Conservation (phyloP, 1,140 invertebrate species). For the Formica exsecta region DNA sequence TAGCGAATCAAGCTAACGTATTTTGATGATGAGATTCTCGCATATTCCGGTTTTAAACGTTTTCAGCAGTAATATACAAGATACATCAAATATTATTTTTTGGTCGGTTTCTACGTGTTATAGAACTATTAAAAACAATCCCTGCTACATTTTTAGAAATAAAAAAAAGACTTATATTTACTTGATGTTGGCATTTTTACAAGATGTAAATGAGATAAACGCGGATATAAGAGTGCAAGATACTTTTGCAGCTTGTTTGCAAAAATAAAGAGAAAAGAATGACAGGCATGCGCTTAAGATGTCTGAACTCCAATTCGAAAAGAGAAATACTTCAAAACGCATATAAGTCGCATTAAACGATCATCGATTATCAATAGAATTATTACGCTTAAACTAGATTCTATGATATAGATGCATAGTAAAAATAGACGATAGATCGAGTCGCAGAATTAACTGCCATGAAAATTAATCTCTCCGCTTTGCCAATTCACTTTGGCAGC, state of each 20-base stretch:
- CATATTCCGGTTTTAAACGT: neutral
- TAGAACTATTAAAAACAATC: constrained; percentile 15
- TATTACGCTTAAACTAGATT: neutral
- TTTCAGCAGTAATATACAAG: constrained; percentile 3
- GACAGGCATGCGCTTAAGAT: too few species aligned
- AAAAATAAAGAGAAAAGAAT: neutral
- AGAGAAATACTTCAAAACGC: neutral
- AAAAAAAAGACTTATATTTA: neutral
- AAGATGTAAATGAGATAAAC: neutral
- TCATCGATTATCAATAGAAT: neutral
- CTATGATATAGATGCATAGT: neutral
- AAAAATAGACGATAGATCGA: constrained; percentile 8
- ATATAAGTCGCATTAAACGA: neutral
- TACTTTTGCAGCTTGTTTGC: neutral
- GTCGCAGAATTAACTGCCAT: constrained; percentile 10
- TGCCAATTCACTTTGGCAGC: constrained; percentile 23
- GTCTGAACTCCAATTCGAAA: neutral
- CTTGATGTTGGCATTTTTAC: constrained; percentile 15
- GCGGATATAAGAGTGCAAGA: neutral
- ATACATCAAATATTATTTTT: constrained; percentile 4
- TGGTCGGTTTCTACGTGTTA: neutral
- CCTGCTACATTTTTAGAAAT: constrained; percentile 6
- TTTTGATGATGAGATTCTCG: neutral
- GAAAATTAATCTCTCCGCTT: constrained; percentile 21
- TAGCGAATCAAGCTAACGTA: neutral